phyloP scores from a whole-genome alignment of 2,888 invertebrate genomes.

The Coecobrya sp. region DNA sequence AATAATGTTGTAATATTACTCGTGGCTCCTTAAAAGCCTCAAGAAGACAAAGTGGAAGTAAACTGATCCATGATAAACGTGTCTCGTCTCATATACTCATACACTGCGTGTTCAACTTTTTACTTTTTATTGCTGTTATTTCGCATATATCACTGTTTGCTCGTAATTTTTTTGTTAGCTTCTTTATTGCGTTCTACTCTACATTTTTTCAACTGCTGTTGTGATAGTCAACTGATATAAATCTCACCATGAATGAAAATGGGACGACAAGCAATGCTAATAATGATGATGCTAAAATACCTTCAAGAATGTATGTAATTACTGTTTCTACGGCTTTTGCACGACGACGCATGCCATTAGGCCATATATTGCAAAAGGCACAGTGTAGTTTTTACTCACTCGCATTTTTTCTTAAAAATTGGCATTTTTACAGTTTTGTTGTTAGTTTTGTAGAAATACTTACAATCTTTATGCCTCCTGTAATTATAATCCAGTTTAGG shows the following conservation, averaged over 20 bases:
- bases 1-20: constrained; percentile 20
- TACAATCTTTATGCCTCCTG: not conserved
- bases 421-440: constrained; percentile 11
- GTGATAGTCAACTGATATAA: constrained; percentile 44
- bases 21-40: constrained; percentile 48
- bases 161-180: not conserved
- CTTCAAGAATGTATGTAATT: not conserved
- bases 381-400: not conserved
- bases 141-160: constrained; percentile 21
- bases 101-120: not conserved
- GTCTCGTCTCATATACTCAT: constrained; percentile 54
- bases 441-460: not conserved
- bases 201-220: constrained; percentile 10
- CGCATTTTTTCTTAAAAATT: not conserved
- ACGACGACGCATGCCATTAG: constrained; percentile 10
- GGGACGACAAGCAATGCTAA: constrained; percentile 37
- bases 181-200: constrained; percentile 33
- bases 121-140: constrained; percentile 33
- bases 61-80: constrained; percentile 72
- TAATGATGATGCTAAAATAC: constrained; percentile 6
- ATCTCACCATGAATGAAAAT: constrained; percentile 31
- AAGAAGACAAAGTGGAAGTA: constrained; percentile 74
- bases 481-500: not conserved
- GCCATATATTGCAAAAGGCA: constrained; percentile 3
- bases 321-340: not conserved